Base-by-base conservation (phyloP, 2,113 vertebrate genomes). In the Mormoops blainvillei region DNA sequence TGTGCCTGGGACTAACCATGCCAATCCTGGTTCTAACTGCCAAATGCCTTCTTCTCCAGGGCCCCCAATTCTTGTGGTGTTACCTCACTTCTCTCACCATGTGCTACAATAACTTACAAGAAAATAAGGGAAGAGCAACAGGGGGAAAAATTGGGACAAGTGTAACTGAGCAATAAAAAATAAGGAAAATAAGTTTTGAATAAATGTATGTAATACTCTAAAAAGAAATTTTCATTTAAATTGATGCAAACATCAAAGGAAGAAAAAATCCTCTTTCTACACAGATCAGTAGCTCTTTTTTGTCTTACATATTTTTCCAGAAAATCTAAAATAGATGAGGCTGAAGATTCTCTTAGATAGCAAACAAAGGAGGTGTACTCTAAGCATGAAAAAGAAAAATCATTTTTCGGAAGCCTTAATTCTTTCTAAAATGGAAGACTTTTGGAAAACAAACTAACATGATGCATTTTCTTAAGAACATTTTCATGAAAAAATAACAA, bases 271-370 rank as follows among this genome's bases (percentile, higher is more conserved):
- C n/a, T 18, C 22, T 80, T 83, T 89, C 33, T 70, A 68, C 16
- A 82, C 33, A 89, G 33, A 89, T 87, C 52, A 80, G 50, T 83
- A 84, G 38, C 31, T 92, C 28, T 87, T 89, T 87, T 78, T 52
- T 65, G 20, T 78, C 43, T 70, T 77, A 63, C 45, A 80, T 89
- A 36, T 43, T 87, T 91, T 71, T 68, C 41, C 18, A 81, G 82
- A 95, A 96, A 80, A 48, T 90, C 80, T 97, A 65, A 96, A 94
- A 81, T 91, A 96, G 22, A 7, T 74, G 36, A 87, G 31, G 50
- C 31, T 91, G 12, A 28, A 80, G 73, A 94, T 89, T 89, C 12
- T 50, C 83, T 58, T 50, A 67, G 10, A 86, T 87, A 73, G 5
- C 41, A 92, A 73, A 94, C 61, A 95, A 83, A 94, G 50, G n/a